A percentile compares a stretch with the other conserved stretches of the same genome.
These are phyloP conservation scores for Rhorus exstirpatorius DNA, from an alignment of 2,888 invertebrate species.

Conservation along the genomic window DNA sequence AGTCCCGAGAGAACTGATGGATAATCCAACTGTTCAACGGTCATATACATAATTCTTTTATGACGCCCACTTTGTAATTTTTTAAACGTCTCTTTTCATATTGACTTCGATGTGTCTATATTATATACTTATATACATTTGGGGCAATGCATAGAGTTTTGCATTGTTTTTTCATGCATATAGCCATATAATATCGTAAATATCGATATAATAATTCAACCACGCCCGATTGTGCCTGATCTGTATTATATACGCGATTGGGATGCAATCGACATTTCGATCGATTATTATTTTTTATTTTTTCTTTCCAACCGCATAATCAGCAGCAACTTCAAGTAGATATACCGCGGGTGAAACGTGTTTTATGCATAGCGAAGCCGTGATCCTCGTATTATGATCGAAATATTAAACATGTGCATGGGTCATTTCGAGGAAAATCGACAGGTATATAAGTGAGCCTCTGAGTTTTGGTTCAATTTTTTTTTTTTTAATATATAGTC, in stretches of 20 bases:
- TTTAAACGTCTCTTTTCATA: no score
- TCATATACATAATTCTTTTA: not conserved
- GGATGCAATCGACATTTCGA: conserved; percentile 34
- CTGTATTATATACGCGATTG: not conserved
- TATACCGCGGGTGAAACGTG: not conserved
- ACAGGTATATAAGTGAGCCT: no score
- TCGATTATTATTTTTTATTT: conserved; percentile 36
- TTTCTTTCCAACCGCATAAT: no score
- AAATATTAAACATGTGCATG: no score
- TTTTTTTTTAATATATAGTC: no score
- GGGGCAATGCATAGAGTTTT: no score
- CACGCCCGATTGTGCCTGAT: conserved; percentile 32
- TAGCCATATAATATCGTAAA: conserved; percentile 36
- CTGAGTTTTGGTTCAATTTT: no score
- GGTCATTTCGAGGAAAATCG: not conserved
- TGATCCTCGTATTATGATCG: no score
- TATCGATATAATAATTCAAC: conserved; percentile 43
- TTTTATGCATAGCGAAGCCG: no score
- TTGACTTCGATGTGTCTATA: no score
- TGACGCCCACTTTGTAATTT: conserved; percentile 9
- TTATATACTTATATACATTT: no score
- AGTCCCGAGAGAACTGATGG: not conserved
- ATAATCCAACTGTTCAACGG: conserved; percentile 2
- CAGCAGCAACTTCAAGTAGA: no score
- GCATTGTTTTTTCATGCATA: conserved; percentile 6